phyloP scores from a whole-genome alignment of 2,888 invertebrate species.

The Sarcophaga subvicina region DNA sequence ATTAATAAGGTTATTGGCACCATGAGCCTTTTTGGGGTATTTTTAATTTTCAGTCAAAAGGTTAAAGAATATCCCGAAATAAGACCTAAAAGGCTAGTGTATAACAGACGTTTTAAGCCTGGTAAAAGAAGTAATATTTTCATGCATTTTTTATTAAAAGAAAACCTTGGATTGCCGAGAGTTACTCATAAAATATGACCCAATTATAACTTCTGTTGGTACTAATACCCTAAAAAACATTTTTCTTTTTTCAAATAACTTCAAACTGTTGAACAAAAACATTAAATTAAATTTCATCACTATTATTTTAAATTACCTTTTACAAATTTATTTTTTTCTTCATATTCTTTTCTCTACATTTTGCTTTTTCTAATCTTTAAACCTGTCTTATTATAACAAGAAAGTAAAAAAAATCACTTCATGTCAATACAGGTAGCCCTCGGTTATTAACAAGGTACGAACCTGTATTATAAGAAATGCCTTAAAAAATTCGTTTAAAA shows the following conservation, averaged over 20 bases:
- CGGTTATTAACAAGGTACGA: slow-evolving; percentile 37
- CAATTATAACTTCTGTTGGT: too few relatives aligned
- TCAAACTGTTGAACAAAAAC: background rate
- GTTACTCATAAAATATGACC: too few relatives aligned
- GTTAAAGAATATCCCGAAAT: too few relatives aligned
- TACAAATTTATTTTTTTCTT: background rate
- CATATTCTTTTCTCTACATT: background rate
- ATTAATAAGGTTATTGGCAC: too few relatives aligned
- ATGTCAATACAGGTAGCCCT: slow-evolving; percentile 70
- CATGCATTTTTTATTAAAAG: too few relatives aligned
- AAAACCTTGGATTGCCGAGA: too few relatives aligned
- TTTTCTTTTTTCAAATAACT: background rate
- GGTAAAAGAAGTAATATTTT: too few relatives aligned
- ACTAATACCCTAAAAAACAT: too few relatives aligned
- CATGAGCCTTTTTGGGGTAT: too few relatives aligned
- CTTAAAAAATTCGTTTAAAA: background rate
- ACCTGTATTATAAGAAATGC: slow-evolving; percentile 33
- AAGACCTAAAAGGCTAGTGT: too few relatives aligned
- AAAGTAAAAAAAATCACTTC: background rate
- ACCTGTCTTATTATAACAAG: slow-evolving; percentile 45
- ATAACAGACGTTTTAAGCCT: too few relatives aligned
- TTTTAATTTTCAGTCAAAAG: too few relatives aligned
- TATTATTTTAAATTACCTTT: slow-evolving; percentile 11
- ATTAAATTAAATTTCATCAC: slow-evolving; percentile 13
- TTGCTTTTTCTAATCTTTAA: slow-evolving; percentile 32